Evolutionary conservation across 2,797 vertebrate species (phyloP), one percentile per base, ranked within the genome.

Genomic region (Pteronotus mesoamericanus): DNA sequence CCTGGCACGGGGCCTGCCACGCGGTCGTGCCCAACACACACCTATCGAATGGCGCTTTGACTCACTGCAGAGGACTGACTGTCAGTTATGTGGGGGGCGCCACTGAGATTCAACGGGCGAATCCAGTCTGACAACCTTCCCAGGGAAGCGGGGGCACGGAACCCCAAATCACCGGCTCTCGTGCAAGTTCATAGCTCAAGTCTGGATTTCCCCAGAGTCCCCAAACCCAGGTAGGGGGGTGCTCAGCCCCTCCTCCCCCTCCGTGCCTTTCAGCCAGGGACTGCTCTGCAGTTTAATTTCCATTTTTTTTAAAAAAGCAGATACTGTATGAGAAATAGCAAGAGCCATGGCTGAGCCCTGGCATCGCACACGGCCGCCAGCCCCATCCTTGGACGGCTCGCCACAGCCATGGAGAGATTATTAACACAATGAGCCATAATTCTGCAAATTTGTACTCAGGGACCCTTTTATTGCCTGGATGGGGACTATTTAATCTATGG

Each of bases 401-500:
- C 94, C 95, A 96, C 94, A 93, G 96, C 91, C 96, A 39, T 18
- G 34, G 85, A 66, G 57, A 96, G 97, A 98, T 97, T 95, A 96
- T 96, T 97, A 97, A 94, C 97, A 97, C 96, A 96, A 96, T 97
- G 95, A 97, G 95, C 95, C 89, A 96, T 97, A 97, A 97, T 98
- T 96, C 96, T 96, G 94, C 84, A 94, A 97, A 97, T 97, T 96
- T 95, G 96, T 96, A 96, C 95, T 93, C 79, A 32, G 97, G 97
- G 97, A 96, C 96, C 55, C 77, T 97, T 98, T 98, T 96, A 97
- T 89, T 59, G 90, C 96, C 93, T 91, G 48, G 92, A 89, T 96
- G 95, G 97, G 97, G 90, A 93, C 95, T 95, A 94, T 96, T 96
- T 97, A 97, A 97, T 97, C 94, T 97, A 83, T 89, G 96, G 37